Conservation (phyloP, 2,888 invertebrate genomes). For the Papilio protenor region DNA sequence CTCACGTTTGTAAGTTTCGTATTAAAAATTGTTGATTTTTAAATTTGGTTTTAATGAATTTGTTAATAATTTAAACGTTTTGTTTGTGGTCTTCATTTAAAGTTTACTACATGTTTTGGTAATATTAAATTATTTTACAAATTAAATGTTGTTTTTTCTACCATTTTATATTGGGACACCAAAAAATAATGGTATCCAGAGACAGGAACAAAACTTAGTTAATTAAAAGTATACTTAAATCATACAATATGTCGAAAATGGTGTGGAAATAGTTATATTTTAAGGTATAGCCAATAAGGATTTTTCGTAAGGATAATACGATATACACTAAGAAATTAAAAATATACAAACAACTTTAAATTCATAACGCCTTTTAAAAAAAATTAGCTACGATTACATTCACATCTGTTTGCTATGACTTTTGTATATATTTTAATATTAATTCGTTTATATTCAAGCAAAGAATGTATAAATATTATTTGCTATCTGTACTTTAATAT, state of each 20-base stretch:
- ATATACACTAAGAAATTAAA: no score
- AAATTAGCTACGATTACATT: background rate
- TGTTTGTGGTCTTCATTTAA: constrained; percentile 1
- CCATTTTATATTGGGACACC: no score
- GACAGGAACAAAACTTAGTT: no score
- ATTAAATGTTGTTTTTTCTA: constrained; percentile 5
- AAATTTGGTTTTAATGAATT: background rate
- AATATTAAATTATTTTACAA: constrained; percentile 5
- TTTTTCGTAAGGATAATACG: no score
- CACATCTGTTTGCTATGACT: background rate
- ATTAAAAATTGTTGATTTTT: constrained; percentile 39
- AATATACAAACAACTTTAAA: background rate
- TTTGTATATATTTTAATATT: background rate
- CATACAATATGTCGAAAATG: no score
- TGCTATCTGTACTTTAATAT: background rate
- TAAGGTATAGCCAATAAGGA: no score
- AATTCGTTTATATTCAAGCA: background rate
- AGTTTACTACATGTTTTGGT: constrained; percentile 13
- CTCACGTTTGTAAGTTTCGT: constrained; percentile 58
- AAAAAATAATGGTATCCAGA: no score
- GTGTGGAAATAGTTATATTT: no score
- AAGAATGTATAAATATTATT: background rate
- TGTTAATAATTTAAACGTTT: constrained; percentile 20
- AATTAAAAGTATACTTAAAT: no score
- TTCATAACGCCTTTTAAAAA: background rate